Evolutionary conservation across 2,797 vertebrate species (phyloP), one percentile per base, ranked within the genome.

Genomic region (Etheostoma perlongum): DNA sequence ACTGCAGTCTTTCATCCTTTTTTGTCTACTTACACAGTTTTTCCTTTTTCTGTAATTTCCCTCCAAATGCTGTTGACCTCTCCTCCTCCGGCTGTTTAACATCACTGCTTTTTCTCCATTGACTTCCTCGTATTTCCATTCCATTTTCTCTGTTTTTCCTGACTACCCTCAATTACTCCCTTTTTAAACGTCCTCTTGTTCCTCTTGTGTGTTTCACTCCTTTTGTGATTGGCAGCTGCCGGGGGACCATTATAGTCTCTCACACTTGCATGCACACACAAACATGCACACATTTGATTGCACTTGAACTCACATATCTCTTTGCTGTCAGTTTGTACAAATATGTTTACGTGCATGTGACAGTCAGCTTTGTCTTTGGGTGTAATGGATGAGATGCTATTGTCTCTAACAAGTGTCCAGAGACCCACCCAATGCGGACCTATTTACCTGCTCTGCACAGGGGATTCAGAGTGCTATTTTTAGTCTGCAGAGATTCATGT

Each of bases 321-420:
- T 54, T 48, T 66, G 71, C 58, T 73, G 76, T 74, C 47, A 70
- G 40, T 78, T 74, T 81, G 63, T 64, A 5, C 23, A 67, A 42
- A 15, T 59, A n/a, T 25, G 47, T 74, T 23, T 9, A 51, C 67
- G 59, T 60, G 40, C 67, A 67, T 60, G 55, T 33, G 76, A 80
- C 81, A 82, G 77, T 72, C 69, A 80, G 58, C 83, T 74, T 84
- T 85, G 85, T 87, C 76, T 80, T 59, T 63, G 69, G 78, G 77
- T 85, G 85, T 82, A 91, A 91, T 88, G 83, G 86, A 92, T 93
- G 90, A 91, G 82, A 82, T 81, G 64, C 78, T 61, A 71, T 90
- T 86, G 90, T 92, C 85, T 93, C 83, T 91, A 94, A 94, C 91
- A 91, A 93, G 91, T 93, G 89, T 87, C 91, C 86, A 82, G 89